Evolutionary conservation across 1,140 invertebrate genomes (phyloP).

Genomic region (Agrypnia vestita): DNA sequence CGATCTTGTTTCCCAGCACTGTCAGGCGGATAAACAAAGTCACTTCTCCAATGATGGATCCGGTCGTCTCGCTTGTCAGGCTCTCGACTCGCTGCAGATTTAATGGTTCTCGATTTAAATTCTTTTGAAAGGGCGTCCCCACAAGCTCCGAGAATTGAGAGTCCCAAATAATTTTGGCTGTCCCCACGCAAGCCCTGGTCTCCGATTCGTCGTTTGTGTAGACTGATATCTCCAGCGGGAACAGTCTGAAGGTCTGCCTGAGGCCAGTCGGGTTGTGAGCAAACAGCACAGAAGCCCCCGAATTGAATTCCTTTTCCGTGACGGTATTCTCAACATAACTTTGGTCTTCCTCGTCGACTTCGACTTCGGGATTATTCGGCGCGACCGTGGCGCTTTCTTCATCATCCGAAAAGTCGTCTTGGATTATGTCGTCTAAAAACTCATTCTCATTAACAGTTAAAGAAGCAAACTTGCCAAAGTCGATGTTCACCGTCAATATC

Average conservation of each 20-base stretch:
- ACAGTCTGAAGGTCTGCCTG: conserved; percentile 27
- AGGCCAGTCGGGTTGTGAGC: conserved; percentile 23
- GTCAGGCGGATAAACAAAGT: conserved; percentile 19
- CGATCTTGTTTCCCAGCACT: conserved; percentile 22
- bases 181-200: conserved; percentile 32
- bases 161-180: conserved; percentile 28
- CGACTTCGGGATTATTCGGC: not conserved
- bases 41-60: conserved; percentile 30
- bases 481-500: conserved; percentile 36
- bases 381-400: not conserved
- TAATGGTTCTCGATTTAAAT: not conserved
- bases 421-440: conserved; percentile 14
- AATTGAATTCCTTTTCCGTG: conserved; percentile 26
- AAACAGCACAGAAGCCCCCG: conserved; percentile 44
- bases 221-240: conserved; percentile 39
- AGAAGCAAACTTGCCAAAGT: conserved; percentile 44
- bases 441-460: conserved; percentile 32
- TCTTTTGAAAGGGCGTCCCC: not conserved
- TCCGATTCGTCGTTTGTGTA: conserved; percentile 40
- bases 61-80: conserved; percentile 13
- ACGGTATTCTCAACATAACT: conserved; percentile 16
- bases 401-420: conserved; percentile 1
- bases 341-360: not conserved
- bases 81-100: not conserved
- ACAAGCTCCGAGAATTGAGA: conserved; percentile 5